Base-by-base conservation (phyloP, 1,140 invertebrate species). In the Tetragonula clypearis region DNA sequence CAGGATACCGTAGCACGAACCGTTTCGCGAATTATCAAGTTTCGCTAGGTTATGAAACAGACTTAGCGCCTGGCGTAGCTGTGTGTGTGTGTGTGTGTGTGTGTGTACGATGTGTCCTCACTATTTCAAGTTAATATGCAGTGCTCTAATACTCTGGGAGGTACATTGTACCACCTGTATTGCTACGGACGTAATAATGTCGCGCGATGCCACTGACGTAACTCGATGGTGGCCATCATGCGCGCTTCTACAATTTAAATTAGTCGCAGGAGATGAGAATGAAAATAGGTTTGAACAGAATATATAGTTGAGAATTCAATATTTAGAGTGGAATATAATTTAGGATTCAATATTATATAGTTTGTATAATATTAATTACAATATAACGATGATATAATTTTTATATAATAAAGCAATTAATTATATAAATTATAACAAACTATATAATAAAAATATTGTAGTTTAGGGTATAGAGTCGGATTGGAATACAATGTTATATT, bases 141-240 rank as follows among this genome's bases (percentile, higher is more conserved):
- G 71, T 86, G 89, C 15, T 23, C 60, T 88, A 89, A 92, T 89
- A 92, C 89, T 88, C 81, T 69, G 86, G 73, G 86, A 87, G 88
- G 91, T 82, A 82, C 80, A 90, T 85, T 90, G 86, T 92, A 86
- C 79, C 87, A 86, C 79, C 87, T 76, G 87, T 80, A 68, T 86
- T 79, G 77, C 87, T 84, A 86, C 74, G 74, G 79, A 89, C 89
- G 90, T 92, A 92, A 92, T 92, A 92, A 91, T 88, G 92, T 92
- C 91, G 89, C 86, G 87, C 90, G 88, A 89, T 89, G 79, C 76
- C 83, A 85, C 79, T 93, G 92, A 93, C 91, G 90, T 91, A 93
- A 92, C 88, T 30, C 68, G 8, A 72, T 23, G 58, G 86, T 84
- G 88, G 74, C 90, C 88, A 86, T 86, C 79, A 78, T 84, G 80